Evolutionary conservation across 2,797 vertebrate genomes (phyloP), one percentile per base, ranked within the genome.

Genomic region (Myotis myotis): DNA sequence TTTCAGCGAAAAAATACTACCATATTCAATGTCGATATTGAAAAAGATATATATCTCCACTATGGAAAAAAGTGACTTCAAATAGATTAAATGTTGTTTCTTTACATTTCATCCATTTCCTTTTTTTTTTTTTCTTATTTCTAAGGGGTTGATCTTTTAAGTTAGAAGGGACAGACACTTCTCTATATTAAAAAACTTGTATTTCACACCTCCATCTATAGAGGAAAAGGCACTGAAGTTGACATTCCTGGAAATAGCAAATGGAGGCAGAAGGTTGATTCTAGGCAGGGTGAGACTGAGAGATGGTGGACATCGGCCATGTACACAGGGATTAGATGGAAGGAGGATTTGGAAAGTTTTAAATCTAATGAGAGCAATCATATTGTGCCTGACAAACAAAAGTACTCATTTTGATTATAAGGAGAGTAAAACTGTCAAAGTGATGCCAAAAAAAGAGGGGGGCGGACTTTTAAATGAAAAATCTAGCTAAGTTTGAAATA

Each of bases 381-480:
- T 80, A 79, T 92, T 64, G 76, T 80, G 38, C 91, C 8, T 84
- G 90, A 91, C 90, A 95, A 75, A 92, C 38, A 74, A 60, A 87
- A 93, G 71, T 44, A 15, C 41, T 92, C 84, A 38, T 55, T 28
- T 28, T 87, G 33, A 83, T 88, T 74, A 87, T 53, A 83, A 91
- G 15, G 51, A 96, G 84, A 95, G 57, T 89, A 93, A 96, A 95
- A 66, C 96, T 96, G 83, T 95, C 94, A 94, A 81, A 93, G 72
- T 30, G 55, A 80, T 84, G 76, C 30, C 55, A 47, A 68, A 66
- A 66, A 91, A 55, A 47, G 2, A 47, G 47, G 4, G 0, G 25
- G n/a, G 23, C 17, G 7, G 44, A 66, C 33, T 94, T 89, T 96
- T 72, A 38, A 95, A 96, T 94, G 94, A 95, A 93, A 95, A 93